Evolutionary conservation across 2,888 invertebrate genomes (phyloP).

Genomic region (Apodemia mormo): DNA sequence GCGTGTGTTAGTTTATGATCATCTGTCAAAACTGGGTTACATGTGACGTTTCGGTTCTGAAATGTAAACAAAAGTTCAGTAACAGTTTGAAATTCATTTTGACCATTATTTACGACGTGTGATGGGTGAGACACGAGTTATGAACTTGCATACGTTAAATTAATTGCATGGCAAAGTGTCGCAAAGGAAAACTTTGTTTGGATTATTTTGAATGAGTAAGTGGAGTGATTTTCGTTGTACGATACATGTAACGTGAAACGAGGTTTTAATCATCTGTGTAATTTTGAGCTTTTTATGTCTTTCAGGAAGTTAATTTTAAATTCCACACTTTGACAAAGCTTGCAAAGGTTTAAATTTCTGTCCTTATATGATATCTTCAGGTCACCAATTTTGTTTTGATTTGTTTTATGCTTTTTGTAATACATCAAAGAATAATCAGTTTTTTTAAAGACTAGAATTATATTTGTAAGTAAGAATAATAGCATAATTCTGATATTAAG

Average conservation of each 20-base stretch:
- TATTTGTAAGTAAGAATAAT: no score
- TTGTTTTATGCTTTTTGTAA: no score
- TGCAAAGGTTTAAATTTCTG: neutral
- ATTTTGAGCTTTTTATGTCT: constrained; percentile 2
- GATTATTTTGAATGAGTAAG: constrained; percentile 76
- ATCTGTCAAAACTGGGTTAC: constrained; percentile 78
- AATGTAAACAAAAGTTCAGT: constrained; percentile 81
- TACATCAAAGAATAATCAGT: no score
- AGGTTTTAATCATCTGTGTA: neutral
- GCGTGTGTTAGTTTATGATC: constrained; percentile 73
- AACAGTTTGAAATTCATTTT: constrained; percentile 62
- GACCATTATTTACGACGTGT: constrained; percentile 67
- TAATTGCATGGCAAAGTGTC: constrained; percentile 65
- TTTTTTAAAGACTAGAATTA: no score
- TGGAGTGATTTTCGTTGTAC: constrained; percentile 55
- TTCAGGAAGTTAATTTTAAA: neutral
- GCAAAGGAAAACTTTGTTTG: constrained; percentile 54
- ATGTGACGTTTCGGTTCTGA: constrained; percentile 76
- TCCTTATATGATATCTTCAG: neutral
- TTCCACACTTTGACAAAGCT: constrained; percentile 19
- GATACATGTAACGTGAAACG: constrained; percentile 24
- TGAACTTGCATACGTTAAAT: constrained; percentile 73
- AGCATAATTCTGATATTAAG: no score
- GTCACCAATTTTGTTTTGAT: no score
- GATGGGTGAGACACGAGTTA: constrained; percentile 64